phyloP scores from a whole-genome alignment of 1,140 invertebrate species.

The Zeugodacus cucurbitae region DNA sequence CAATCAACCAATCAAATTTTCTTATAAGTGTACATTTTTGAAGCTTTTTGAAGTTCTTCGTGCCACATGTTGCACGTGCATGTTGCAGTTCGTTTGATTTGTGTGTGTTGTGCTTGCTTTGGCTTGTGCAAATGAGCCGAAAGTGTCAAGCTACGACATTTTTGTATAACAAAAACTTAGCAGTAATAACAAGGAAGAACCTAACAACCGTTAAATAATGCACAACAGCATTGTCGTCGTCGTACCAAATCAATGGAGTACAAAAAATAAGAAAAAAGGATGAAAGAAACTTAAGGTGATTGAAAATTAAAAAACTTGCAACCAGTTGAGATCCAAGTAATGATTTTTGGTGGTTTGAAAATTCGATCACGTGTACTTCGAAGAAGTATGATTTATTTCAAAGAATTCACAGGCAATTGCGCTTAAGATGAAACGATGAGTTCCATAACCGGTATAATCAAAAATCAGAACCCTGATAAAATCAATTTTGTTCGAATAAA shows the following conservation, averaged over 20 bases:
- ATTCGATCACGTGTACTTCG: no score
- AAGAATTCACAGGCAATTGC: no score
- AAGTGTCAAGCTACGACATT: not conserved
- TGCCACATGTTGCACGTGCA: not conserved
- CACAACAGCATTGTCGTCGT: not conserved
- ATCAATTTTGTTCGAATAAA: no score
- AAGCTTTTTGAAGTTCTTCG: no score
- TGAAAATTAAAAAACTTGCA: no score
- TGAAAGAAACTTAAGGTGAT: no score
- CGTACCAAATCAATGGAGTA: not conserved
- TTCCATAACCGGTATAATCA: no score
- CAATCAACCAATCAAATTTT: conserved; percentile 11
- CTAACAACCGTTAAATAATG: not conserved
- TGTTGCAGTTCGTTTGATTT: not conserved
- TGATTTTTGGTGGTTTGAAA: no score
- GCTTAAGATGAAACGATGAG: no score
- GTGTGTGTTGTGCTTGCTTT: not conserved
- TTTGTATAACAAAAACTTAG: not conserved
- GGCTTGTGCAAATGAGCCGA: not conserved
- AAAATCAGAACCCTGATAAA: no score
- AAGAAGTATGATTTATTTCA: no score
- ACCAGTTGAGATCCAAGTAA: no score
- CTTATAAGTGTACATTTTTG: not conserved
- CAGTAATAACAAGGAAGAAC: not conserved
- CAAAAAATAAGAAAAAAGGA: not conserved